Evolutionary conservation across 1,140 invertebrate species (phyloP).

Genomic region (Paraescarpia echinospica): DNA sequence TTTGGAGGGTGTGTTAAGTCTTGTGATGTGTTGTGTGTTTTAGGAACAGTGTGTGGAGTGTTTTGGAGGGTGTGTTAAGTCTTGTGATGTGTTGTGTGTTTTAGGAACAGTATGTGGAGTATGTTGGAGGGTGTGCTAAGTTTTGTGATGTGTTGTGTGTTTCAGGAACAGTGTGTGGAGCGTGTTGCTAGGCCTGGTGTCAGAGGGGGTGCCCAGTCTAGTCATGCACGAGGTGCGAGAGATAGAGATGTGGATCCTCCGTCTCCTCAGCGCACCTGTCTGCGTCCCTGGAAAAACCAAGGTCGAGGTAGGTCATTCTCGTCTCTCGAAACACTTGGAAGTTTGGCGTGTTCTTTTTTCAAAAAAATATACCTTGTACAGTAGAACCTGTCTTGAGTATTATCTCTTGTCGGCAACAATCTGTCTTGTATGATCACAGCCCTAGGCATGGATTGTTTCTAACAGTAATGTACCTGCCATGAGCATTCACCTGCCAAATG

Average conservation of each 20-base stretch:
- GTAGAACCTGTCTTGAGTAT: no score
- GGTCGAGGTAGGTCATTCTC: slow-evolving; percentile 71
- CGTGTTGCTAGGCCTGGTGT: slow-evolving; percentile 64
- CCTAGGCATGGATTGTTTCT: no score
- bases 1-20: slow-evolving; percentile 66
- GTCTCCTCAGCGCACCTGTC: slow-evolving; percentile 92
- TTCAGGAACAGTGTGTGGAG: slow-evolving; percentile 87
- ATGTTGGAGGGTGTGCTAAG: slow-evolving; percentile 44
- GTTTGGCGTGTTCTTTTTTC: no score
- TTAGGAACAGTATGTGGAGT: slow-evolving; percentile 87
- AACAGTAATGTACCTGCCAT: no score
- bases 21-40: slow-evolving; percentile 78
- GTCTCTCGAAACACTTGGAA: background rate
- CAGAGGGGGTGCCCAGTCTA: slow-evolving; percentile 67
- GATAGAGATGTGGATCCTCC: slow-evolving; percentile 97
- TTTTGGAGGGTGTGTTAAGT: background rate
- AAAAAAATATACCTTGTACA: no score
- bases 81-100: slow-evolving; percentile 35
- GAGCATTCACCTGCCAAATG: no score
- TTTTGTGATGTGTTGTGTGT: slow-evolving; percentile 28
- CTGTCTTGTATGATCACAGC: no score
- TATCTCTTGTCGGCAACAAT: no score
- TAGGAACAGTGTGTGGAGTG: slow-evolving; percentile 6
- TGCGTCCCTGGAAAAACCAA: slow-evolving; percentile 95
- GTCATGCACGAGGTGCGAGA: slow-evolving; percentile 94